Percentiles rank a stretch among this genome's conserved stretches.
phyloP scores from a whole-genome alignment of 37 sponge, comb jelly and placozoan genomes.

The Spongia lamella region DNA sequence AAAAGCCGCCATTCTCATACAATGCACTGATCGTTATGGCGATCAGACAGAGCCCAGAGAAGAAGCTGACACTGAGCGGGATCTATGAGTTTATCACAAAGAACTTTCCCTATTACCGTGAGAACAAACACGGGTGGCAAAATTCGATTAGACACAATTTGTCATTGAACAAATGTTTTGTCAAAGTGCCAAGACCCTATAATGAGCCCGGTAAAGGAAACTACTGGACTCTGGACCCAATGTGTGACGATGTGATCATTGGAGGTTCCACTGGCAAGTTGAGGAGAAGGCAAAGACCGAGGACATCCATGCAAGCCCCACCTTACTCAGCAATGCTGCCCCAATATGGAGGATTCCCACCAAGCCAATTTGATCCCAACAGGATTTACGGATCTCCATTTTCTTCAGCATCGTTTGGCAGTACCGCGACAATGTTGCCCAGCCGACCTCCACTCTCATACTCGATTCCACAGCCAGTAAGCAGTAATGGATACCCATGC shows the following conservation, averaged over 20 bases:
- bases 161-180: slow-evolving; percentile 95
- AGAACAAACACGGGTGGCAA: slow-evolving; percentile 98
- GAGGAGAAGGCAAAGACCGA: slow-evolving; percentile 74
- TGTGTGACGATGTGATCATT: slow-evolving; percentile 88
- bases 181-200: slow-evolving; percentile 91
- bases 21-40: slow-evolving; percentile 97
- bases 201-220: slow-evolving; percentile 97
- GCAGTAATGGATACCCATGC: too few species aligned
- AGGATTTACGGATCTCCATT: too few species aligned
- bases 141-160: slow-evolving; percentile 97
- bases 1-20: slow-evolving; percentile 94
- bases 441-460: too few species aligned
- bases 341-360: too few species aligned
- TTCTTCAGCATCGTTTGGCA: too few species aligned
- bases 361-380: too few species aligned
- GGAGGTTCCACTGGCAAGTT: slow-evolving; percentile 86
- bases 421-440: too few species aligned
- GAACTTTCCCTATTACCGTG: slow-evolving; percentile 94
- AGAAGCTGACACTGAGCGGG: slow-evolving; percentile 88
- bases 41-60: slow-evolving; percentile 86
- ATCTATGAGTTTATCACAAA: slow-evolving; percentile 93
- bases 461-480: too few species aligned
- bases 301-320: slow-evolving; percentile 3
- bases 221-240: slow-evolving; percentile 93
- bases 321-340: too few species aligned